Percentiles rank a stretch among this genome's conserved stretches.
phyloP scores from a whole-genome alignment of 2,888 invertebrate species.

The Steromphala cineraria region DNA sequence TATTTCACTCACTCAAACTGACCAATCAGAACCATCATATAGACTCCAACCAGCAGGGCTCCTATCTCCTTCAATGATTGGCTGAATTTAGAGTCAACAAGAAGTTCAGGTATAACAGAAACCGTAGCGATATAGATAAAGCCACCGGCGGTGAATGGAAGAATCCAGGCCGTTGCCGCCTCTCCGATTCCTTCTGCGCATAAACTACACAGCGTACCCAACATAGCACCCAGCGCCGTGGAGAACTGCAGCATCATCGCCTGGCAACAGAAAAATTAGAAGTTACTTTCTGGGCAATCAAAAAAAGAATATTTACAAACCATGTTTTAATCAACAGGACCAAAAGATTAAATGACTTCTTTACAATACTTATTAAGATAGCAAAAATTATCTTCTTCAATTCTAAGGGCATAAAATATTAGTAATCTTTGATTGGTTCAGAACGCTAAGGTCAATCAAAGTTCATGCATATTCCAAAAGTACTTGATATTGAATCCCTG shows the following conservation, averaged over 20 bases:
- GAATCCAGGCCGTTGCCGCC: conserved; percentile 81
- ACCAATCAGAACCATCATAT: conserved; percentile 96
- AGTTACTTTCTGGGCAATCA: neutral
- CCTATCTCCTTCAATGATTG: conserved; percentile 94
- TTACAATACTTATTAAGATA: too few relatives aligned
- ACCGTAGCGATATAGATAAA: conserved; percentile 99
- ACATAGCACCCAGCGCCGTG: conserved; percentile 95
- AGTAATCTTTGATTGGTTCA: too few relatives aligned
- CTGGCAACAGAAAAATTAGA: conserved; percentile 71
- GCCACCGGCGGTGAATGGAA: conserved; percentile 98
- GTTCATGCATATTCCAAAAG: too few relatives aligned
- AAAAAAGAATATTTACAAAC: too few relatives aligned
- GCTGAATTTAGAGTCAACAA: conserved; percentile 89
- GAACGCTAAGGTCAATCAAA: too few relatives aligned
- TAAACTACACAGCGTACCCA: conserved; percentile 93
- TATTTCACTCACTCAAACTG: conserved; percentile 81
- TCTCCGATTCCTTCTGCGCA: conserved; percentile 83
- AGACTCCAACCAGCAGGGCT: conserved; percentile 91
- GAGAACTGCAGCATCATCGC: conserved; percentile 95
- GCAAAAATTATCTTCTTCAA: too few relatives aligned
- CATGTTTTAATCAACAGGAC: too few relatives aligned
- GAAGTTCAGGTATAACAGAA: conserved; percentile 96
- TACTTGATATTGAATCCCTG: too few relatives aligned
- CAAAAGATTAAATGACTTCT: too few relatives aligned
- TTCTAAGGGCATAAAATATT: too few relatives aligned